Percentiles rank a stretch among this genome's conserved stretches.
Conservation (phyloP, 2,888 invertebrate genomes). For the Andrena bicolor region DNA sequence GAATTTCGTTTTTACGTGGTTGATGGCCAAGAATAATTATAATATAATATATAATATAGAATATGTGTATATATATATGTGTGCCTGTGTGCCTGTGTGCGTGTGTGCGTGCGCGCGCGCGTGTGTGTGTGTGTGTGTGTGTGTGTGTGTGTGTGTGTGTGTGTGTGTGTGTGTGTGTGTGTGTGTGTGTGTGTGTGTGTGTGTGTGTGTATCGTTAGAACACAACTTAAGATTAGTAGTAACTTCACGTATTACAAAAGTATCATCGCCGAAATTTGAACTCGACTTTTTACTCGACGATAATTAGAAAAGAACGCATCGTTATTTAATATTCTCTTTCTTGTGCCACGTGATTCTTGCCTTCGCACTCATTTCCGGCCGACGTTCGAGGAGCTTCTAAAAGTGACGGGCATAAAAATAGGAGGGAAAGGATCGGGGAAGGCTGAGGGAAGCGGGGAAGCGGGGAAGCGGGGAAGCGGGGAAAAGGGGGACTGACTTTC, state of each 20-base stretch:
- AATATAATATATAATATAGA: slow-evolving; percentile 30
- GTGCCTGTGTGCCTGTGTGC: too few species aligned
- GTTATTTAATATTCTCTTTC: slow-evolving; percentile 14
- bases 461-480: too few species aligned
- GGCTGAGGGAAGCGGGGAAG: slow-evolving; percentile 36
- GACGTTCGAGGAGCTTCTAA: slow-evolving; percentile 62
- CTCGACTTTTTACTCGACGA: slow-evolving; percentile 37
- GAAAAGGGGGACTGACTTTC: slow-evolving; percentile 64
- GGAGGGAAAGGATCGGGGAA: slow-evolving; percentile 34
- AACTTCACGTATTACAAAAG: slow-evolving; percentile 69
- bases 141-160: slow-evolving; percentile 26
- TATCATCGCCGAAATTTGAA: slow-evolving; percentile 55
- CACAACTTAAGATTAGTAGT: slow-evolving; percentile 58
- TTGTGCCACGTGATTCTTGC: neutral
- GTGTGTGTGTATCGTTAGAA: slow-evolving; percentile 42
- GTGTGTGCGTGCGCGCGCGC: too few species aligned
- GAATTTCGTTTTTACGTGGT: slow-evolving; percentile 49
- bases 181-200: slow-evolving; percentile 17
- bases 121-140: slow-evolving; percentile 6
- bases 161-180: neutral
- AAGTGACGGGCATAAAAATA: slow-evolving; percentile 60
- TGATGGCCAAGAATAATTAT: slow-evolving; percentile 51
- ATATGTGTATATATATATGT: slow-evolving; percentile 28
- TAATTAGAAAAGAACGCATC: slow-evolving; percentile 57
- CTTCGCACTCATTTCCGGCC: slow-evolving; percentile 35